phyloP scores from a whole-genome alignment of 2,888 invertebrate species.

The Heteromyza rotundicornis region DNA sequence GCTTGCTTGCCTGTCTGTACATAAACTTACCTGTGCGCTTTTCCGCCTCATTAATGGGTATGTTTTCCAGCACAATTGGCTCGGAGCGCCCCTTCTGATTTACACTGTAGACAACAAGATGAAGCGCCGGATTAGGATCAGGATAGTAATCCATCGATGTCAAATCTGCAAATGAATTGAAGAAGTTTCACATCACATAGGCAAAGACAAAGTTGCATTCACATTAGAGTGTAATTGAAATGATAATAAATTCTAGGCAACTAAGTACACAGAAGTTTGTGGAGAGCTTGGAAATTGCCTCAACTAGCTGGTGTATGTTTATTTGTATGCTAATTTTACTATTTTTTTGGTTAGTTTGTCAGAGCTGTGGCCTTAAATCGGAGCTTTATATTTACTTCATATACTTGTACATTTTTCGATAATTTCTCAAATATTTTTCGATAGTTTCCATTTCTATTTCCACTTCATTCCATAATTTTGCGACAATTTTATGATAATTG shows the following conservation, averaged over 20 bases:
- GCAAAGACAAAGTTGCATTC: background rate
- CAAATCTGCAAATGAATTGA: slow-evolving; percentile 48
- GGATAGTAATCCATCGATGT: slow-evolving; percentile 61
- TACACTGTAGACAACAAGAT: slow-evolving; percentile 80
- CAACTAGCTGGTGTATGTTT: no score
- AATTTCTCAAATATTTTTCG: no score
- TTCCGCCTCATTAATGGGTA: slow-evolving; percentile 85
- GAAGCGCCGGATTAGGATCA: slow-evolving; percentile 69
- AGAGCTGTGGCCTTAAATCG: no score
- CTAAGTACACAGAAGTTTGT: no score
- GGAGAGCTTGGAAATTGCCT: no score
- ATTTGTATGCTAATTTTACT: no score
- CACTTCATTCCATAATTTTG: no score
- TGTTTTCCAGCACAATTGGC: slow-evolving; percentile 81
- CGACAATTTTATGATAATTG: no score
- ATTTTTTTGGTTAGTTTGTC: no score
- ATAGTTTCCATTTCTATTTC: no score
- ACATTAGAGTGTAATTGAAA: background rate
- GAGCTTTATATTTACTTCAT: no score
- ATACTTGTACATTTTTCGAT: no score
- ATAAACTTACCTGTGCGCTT: slow-evolving; percentile 75
- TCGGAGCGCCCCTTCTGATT: slow-evolving; percentile 88
- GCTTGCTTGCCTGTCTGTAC: background rate
- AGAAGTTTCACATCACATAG: background rate
- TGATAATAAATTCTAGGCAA: background rate